A percentile compares a stretch with the other conserved stretches of the same genome.
These are phyloP conservation scores for Sinocyclocheilus rhinocerous DNA, from an alignment of 2,113 vertebrate species.

Conservation along the genomic window DNA sequence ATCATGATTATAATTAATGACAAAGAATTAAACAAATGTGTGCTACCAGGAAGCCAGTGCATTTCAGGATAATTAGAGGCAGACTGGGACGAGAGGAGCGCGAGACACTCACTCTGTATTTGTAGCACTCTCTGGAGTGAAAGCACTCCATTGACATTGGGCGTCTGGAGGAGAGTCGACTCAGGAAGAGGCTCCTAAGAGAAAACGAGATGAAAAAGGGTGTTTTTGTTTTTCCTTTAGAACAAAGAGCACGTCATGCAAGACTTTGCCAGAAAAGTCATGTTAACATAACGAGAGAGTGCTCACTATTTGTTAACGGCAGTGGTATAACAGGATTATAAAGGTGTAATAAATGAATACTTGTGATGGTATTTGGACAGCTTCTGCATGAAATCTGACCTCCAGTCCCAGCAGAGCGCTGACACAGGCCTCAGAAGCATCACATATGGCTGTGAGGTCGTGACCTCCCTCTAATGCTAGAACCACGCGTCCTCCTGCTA, in stretches of 20 bases:
- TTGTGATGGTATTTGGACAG: neutral
- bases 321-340: neutral
- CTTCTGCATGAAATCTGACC: constrained; percentile 68
- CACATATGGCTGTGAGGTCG: constrained; percentile 78
- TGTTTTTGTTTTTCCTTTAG: neutral
- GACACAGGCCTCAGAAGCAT: constrained; percentile 92
- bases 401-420: constrained; percentile 87
- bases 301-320: neutral
- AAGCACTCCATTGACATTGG: constrained; percentile 82
- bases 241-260: neutral
- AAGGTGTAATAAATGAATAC: neutral
- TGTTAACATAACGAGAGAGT: constrained; percentile 13
- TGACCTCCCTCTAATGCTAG: constrained; percentile 89
- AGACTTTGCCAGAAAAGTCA: neutral
- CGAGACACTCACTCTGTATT: constrained; percentile 86
- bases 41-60: constrained; percentile 32
- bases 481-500: constrained; percentile 88
- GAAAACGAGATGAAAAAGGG: neutral
- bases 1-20: constrained; percentile 51
- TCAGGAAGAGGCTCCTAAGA: constrained; percentile 82
- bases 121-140: constrained; percentile 88
- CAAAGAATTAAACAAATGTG: constrained; percentile 47
- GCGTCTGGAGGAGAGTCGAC: constrained; percentile 83
- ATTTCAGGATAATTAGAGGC: constrained; percentile 50
- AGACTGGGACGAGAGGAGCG: constrained; percentile 19